Base-by-base conservation (phyloP, 2,888 invertebrate species). In the Mamestra brassicae region DNA sequence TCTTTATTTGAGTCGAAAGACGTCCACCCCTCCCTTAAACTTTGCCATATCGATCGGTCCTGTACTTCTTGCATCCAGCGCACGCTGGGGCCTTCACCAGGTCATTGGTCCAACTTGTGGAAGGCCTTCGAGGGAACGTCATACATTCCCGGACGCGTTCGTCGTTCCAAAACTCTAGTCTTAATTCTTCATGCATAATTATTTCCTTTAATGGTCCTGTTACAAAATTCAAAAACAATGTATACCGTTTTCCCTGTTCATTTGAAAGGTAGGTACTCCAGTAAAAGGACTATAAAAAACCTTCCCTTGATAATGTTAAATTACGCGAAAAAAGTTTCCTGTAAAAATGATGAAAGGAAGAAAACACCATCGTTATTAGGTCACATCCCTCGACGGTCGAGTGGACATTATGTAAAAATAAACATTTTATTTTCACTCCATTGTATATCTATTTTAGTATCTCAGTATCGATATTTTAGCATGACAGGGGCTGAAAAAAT, bases 381-480 rank as follows among this genome's bases (percentile, higher is more conserved):
- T 73, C 87, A 80, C 60, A 75, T 74, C 85, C 78, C 71, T 85
- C 50, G 80, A 78, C 75, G 87, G 74, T 54, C 69, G 70, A 61
- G 67, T 68, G 78, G 71, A 47, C 76, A 74, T 66, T 55, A 74
- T 78, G 77, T 78, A 70, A 77, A 83, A 83, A 83, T 85, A 87
- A 68, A 85, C 83, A 26, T 74, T 74, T 77, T 82, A 71, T 68
- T 74, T 83, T 76, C 72, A 57, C 63, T 52, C 38, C 57, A 79
- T 77, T 77, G 68, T 81, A n/a, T 74, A 76, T 72, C 55, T 78
- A 73, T 80, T 74, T 74, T 50, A 11, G 54, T 62, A 66, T 63
- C 26, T 57, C 50, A 42, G n/a, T 58, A 13, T 42, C 66, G 36
- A 13, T 15, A 36, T 52, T 60, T 55, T 45, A 45, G 76, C 60